Percentiles rank a stretch among this genome's conserved stretches.
Conservation (phyloP, 1,140 invertebrate genomes). For the Pantala flavescens region DNA sequence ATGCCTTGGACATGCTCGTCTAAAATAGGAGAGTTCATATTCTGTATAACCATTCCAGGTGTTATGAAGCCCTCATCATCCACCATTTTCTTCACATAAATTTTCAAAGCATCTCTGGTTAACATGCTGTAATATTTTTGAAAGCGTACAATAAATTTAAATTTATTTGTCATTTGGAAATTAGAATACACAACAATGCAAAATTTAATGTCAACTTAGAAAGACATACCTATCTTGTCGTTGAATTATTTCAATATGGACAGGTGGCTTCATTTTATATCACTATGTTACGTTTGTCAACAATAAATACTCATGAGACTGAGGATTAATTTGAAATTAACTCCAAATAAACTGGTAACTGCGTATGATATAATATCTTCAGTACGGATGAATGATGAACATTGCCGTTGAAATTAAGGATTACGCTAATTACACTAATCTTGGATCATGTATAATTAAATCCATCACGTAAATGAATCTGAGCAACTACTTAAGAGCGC, state of each 20-base stretch:
- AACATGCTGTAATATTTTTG: not conserved
- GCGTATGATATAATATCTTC: too few species aligned
- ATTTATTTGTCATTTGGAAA: too few species aligned
- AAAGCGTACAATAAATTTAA: not conserved
- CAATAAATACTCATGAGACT: too few species aligned
- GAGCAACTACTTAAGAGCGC: too few species aligned
- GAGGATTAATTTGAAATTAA: not conserved
- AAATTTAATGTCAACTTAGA: not conserved
- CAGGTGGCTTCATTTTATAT: not conserved
- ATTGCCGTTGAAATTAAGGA: too few species aligned
- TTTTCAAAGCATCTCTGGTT: not conserved
- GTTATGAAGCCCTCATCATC: not conserved
- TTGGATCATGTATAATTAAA: too few species aligned
- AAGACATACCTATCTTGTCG: not conserved
- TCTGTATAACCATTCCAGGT: not conserved
- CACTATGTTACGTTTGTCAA: not conserved
- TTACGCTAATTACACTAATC: too few species aligned
- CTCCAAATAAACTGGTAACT: not conserved
- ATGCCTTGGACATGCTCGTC: not conserved
- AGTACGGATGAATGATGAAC: too few species aligned
- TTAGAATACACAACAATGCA: too few species aligned
- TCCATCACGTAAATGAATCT: too few species aligned
- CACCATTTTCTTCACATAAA: not conserved
- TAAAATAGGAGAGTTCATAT: not conserved
- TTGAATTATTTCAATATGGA: not conserved